Percentiles rank a stretch among this genome's conserved stretches.
Evolutionary conservation across 2,888 invertebrate genomes (phyloP).

Genomic region (Baccha elongata): DNA sequence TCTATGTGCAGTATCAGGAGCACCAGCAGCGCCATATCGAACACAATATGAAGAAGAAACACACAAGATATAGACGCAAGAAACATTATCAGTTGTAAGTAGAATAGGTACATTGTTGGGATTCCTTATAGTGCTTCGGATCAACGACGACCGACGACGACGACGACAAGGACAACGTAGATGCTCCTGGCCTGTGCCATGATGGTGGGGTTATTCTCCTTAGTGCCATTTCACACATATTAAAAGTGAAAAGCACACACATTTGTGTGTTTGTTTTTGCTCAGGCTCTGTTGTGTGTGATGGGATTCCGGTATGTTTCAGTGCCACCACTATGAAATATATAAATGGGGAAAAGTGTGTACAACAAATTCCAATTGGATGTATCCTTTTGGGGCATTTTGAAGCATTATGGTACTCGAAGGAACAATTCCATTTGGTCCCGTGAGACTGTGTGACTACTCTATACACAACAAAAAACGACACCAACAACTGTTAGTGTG

Average conservation of each 20-base stretch:
- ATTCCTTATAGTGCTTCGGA: conserved; percentile 67
- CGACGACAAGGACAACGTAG: conserved; percentile 17
- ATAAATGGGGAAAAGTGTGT: conserved; percentile 75
- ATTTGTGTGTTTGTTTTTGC: conserved; percentile 69
- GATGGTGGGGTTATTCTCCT: conserved; percentile 71
- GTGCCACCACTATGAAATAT: conserved; percentile 70
- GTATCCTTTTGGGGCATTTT: conserved; percentile 81
- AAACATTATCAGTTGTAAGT: conserved; percentile 73
- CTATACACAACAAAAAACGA: conserved; percentile 1
- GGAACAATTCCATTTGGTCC: conserved; percentile 81
- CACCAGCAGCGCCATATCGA: background rate
- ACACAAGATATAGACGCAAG: conserved; percentile 32
- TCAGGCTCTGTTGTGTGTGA: conserved; percentile 29
- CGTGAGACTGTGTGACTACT: conserved; percentile 75
- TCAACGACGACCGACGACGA: conserved; percentile 49
- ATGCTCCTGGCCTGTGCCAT: conserved; percentile 9
- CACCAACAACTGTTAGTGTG: conserved; percentile 43
- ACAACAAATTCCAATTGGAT: conserved; percentile 80
- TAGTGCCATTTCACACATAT: conserved; percentile 74
- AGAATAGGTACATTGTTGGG: conserved; percentile 72
- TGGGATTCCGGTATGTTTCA: conserved; percentile 64
- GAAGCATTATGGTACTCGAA: conserved; percentile 82
- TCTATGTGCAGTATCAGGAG: conserved; percentile 3
- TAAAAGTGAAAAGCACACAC: conserved; percentile 73
- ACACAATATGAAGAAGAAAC: conserved; percentile 24